Percentiles rank a stretch among this genome's conserved stretches.
phyloP scores from a whole-genome alignment of 1,140 invertebrate genomes.

The Ridgeia piscesae region DNA sequence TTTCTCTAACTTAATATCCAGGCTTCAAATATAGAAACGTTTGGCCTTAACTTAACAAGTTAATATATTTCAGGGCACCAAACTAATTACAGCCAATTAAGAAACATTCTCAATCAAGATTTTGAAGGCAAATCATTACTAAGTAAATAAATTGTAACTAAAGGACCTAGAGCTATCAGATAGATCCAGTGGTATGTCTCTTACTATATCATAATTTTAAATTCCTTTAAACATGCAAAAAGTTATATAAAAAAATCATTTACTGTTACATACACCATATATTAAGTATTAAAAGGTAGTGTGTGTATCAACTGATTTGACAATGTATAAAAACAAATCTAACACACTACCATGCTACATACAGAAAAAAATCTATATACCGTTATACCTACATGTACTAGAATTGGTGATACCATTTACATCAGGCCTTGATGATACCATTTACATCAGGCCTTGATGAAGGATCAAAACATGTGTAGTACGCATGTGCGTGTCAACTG shows the following conservation, averaged over 20 bases:
- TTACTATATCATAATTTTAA: background rate
- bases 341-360: background rate
- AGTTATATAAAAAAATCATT: background rate
- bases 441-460: too few relatives aligned
- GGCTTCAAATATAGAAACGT: too few relatives aligned
- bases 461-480: too few relatives aligned
- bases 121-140: background rate
- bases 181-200: background rate
- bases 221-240: background rate
- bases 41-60: too few relatives aligned
- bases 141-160: background rate
- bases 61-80: too few relatives aligned
- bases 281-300: too few relatives aligned
- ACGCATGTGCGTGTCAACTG: too few relatives aligned
- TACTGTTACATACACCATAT: background rate
- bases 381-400: background rate
- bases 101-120: background rate
- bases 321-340: background rate
- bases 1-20: too few relatives aligned
- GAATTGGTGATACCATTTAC: too few relatives aligned
- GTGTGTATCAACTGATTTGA: background rate
- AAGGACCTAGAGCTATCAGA: background rate
- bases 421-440: too few relatives aligned
- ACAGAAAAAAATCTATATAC: background rate
- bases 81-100: too few relatives aligned